These are phyloP conservation scores for Ondatra zibethicus DNA, from an alignment of 2,113 vertebrate genomes.

Conservation along the genomic window DNA sequence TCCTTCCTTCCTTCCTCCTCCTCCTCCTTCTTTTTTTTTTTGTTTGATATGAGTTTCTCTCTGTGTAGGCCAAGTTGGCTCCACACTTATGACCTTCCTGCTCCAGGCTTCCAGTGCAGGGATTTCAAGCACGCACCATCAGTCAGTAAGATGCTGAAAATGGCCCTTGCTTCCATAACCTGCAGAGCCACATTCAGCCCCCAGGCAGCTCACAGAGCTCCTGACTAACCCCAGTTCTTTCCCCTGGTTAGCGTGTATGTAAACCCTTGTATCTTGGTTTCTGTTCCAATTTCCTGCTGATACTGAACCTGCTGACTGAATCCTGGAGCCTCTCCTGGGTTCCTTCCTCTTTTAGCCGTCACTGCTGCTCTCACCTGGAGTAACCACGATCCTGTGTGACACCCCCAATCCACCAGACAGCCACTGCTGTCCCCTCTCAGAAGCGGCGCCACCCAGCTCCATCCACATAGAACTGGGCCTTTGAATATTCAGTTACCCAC, in stretches of 20 bases:
- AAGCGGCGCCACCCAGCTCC: background rate
- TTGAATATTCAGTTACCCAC: background rate
- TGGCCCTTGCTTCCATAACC: background rate
- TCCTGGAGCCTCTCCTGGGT: background rate
- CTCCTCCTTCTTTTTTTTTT: background rate
- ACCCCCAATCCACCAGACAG: background rate
- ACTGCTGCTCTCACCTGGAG: background rate
- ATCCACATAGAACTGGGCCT: background rate
- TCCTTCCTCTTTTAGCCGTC: background rate
- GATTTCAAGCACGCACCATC: background rate
- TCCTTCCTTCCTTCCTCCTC: rapidly evolving
- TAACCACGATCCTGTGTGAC: background rate
- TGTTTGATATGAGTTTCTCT: background rate
- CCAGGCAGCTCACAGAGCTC: background rate
- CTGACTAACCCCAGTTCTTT: background rate
- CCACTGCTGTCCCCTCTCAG: background rate
- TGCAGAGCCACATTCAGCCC: background rate
- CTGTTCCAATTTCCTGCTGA: slow-evolving; percentile 2
- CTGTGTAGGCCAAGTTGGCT: no score
- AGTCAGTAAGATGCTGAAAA: background rate
- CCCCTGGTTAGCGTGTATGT: background rate
- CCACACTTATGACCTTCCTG: background rate
- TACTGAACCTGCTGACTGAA: background rate
- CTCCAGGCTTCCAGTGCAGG: no score
- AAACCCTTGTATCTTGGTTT: background rate